Evolutionary conservation across 2,113 vertebrate species (phyloP).

Genomic region (Hemiprocne comata): DNA sequence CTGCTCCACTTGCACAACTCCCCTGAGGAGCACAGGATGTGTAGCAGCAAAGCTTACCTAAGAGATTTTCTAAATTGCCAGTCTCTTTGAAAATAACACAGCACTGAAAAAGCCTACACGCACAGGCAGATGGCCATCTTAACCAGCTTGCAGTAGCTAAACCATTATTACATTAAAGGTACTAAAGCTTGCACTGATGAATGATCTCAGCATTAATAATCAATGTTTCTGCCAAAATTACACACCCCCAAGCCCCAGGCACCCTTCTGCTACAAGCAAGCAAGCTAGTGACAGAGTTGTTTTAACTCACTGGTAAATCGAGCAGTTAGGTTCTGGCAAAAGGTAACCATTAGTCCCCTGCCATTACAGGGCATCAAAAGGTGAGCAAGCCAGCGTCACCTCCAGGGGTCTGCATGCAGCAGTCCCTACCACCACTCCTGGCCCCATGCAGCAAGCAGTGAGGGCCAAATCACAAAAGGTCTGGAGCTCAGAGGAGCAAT

Average conservation of each 20-base stretch:
- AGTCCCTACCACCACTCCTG: background rate
- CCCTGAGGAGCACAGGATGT: background rate
- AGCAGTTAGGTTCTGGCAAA: background rate
- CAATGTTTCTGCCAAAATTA: background rate
- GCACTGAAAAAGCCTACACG: background rate
- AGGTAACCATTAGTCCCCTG: background rate
- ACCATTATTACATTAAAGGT: background rate
- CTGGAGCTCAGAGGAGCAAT: background rate
- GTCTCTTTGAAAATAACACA: background rate
- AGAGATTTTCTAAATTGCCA: background rate
- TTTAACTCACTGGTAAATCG: background rate
- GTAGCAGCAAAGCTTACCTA: background rate
- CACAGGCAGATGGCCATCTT: conserved; percentile 7
- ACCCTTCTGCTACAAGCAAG: background rate
- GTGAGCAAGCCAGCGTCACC: background rate
- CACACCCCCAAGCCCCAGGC: background rate
- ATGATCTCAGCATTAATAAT: background rate
- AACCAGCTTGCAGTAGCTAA: background rate
- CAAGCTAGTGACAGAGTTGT: background rate
- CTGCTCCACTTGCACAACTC: background rate
- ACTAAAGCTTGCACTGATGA: background rate
- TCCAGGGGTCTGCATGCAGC: background rate
- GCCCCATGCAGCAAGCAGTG: background rate
- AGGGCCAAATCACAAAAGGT: background rate
- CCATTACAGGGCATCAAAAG: background rate